Percentiles rank a stretch among this genome's conserved stretches.
phyloP scores from a whole-genome alignment of 2,113 vertebrate genomes.

The Phainopepla nitens region DNA sequence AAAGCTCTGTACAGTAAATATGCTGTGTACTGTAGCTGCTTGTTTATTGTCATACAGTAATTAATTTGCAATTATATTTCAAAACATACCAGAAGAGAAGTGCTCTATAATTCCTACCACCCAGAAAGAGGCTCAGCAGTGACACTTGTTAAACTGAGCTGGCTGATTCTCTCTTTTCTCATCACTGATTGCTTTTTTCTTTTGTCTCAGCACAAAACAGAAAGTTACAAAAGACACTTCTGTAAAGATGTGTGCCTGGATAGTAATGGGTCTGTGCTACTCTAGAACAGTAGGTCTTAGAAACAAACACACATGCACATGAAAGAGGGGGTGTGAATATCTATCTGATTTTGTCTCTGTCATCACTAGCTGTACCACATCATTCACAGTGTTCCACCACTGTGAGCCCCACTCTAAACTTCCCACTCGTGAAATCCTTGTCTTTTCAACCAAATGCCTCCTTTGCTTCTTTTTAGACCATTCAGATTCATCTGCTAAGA shows the following conservation, averaged over 20 bases:
- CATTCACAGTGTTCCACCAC: neutral
- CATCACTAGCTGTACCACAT: neutral
- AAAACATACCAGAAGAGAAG: constrained; percentile 39
- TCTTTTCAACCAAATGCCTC: neutral
- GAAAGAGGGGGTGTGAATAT: neutral
- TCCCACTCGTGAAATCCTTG: neutral
- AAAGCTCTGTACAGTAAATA: constrained; percentile 17
- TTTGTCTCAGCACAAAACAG: constrained; percentile 17
- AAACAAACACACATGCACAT: neutral
- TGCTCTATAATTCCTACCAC: constrained; percentile 44
- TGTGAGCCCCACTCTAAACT: neutral
- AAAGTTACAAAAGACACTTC: neutral
- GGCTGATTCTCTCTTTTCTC: constrained; percentile 39
- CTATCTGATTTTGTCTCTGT: neutral
- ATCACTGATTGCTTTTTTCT: constrained; percentile 11
- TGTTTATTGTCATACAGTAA: constrained; percentile 40
- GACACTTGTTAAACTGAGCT: constrained; percentile 19
- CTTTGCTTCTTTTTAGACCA: neutral
- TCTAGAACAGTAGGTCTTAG: neutral
- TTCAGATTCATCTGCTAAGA: neutral
- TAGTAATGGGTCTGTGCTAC: neutral
- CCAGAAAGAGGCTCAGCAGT: constrained; percentile 40
- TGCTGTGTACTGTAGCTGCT: constrained; percentile 17
- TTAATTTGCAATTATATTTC: constrained; percentile 57
- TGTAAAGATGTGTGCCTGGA: neutral